Percentiles rank a stretch among this genome's conserved stretches.
phyloP scores from a whole-genome alignment of 1,140 invertebrate genomes.

The Neocloeon triangulifer region DNA sequence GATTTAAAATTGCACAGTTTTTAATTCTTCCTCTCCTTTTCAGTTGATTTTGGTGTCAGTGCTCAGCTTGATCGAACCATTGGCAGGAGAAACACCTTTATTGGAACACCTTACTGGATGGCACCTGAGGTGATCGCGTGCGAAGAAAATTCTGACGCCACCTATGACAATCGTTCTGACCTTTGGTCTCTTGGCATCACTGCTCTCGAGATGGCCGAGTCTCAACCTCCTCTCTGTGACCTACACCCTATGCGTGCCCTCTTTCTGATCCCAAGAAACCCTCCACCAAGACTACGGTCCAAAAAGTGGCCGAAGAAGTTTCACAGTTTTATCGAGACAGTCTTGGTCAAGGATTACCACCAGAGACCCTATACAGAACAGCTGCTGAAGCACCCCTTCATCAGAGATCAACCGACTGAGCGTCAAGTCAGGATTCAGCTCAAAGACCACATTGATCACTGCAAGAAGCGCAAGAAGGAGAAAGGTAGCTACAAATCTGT shows the following conservation, averaged over 20 bases:
- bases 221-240: slow-evolving; percentile 94
- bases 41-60: slow-evolving; percentile 98
- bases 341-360: slow-evolving; percentile 93
- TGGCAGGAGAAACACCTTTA: slow-evolving; percentile 95
- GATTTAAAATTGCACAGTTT: no score
- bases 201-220: slow-evolving; percentile 99
- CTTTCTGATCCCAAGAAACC: slow-evolving; percentile 95
- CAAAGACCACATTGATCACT: slow-evolving; percentile 97
- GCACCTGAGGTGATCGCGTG: slow-evolving; percentile 96
- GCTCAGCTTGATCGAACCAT: slow-evolving; percentile 98
- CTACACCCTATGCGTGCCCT: slow-evolving; percentile 98
- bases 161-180: slow-evolving; percentile 97
- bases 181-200: slow-evolving; percentile 97
- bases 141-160: slow-evolving; percentile 98
- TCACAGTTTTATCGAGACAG: slow-evolving; percentile 73
- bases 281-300: slow-evolving; percentile 87
- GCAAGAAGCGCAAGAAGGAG: slow-evolving; percentile 82
- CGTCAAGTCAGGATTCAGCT: slow-evolving; percentile 93
- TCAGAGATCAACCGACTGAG: slow-evolving; percentile 93
- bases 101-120: slow-evolving; percentile 99
- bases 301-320: slow-evolving; percentile 98
- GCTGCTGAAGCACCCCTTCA: slow-evolving; percentile 91
- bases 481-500: no score
- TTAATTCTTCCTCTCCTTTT: no score
- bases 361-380: slow-evolving; percentile 96